A percentile compares a stretch with the other conserved stretches of the same genome.
Conservation (phyloP, 2,888 invertebrate genomes). For the Mechanitis messenoides region DNA sequence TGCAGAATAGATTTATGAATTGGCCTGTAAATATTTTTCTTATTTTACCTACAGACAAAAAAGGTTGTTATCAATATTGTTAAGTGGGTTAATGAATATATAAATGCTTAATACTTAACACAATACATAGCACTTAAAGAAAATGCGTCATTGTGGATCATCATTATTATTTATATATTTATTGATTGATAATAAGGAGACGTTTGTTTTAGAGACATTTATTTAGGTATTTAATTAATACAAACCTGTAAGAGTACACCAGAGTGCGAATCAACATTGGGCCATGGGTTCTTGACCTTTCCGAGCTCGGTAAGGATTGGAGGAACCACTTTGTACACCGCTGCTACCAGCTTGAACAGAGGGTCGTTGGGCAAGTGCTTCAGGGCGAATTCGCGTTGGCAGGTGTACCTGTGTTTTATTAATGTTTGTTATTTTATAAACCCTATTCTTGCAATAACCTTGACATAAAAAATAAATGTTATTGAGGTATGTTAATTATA, state of each 20-base stretch:
- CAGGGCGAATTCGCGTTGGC: slow-evolving; percentile 95
- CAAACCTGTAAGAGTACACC: slow-evolving; percentile 91
- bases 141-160: no score
- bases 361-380: slow-evolving; percentile 95
- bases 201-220: no score
- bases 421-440: neutral
- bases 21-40: no score
- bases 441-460: neutral
- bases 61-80: no score
- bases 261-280: slow-evolving; percentile 98
- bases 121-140: no score
- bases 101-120: no score
- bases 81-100: no score
- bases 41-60: no score
- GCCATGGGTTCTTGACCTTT: slow-evolving; percentile 99
- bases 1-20: neutral
- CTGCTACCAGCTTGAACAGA: slow-evolving; percentile 92
- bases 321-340: slow-evolving; percentile 94
- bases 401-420: slow-evolving; percentile 80
- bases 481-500: no score
- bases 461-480: no score
- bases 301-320: slow-evolving; percentile 94
- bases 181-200: no score
- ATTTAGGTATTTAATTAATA: slow-evolving; percentile 5
- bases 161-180: no score